These are phyloP conservation scores for Oceanodroma leucorhoa DNA, from an alignment of 2,797 vertebrate genomes.

Conservation along the genomic window DNA sequence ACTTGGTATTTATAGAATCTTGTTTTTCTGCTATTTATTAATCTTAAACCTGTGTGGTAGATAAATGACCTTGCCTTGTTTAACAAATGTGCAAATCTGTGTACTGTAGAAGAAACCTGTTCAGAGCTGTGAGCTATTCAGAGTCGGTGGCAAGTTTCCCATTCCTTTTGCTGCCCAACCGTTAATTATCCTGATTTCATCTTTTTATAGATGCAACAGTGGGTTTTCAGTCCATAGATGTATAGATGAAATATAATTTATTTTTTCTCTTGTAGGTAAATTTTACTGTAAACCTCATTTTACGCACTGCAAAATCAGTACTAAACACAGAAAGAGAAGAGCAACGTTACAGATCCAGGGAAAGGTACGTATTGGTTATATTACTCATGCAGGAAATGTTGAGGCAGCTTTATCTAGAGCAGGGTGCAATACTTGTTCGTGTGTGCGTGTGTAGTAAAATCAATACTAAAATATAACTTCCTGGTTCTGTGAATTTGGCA, in stretches of 20 bases:
- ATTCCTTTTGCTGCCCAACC: neutral
- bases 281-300: conserved; percentile 96
- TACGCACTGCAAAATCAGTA: conserved; percentile 83
- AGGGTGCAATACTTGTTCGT: neutral
- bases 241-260: neutral
- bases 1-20: neutral
- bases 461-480: neutral
- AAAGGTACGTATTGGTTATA: conserved; percentile 47
- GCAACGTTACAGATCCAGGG: conserved; percentile 71
- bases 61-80: neutral
- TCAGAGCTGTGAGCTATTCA: neutral
- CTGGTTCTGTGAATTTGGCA: neutral
- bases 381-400: neutral
- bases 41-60: neutral
- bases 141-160: neutral
- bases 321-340: conserved; percentile 80
- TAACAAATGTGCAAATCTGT: neutral
- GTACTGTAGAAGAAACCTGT: neutral
- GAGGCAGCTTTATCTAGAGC: neutral
- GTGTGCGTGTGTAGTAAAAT: neutral
- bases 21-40: neutral
- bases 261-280: conserved; percentile 80
- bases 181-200: neutral
- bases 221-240: neutral
- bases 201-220: neutral